phyloP scores from a whole-genome alignment of 2,797 vertebrate genomes.

The Tragopan temminckii region DNA sequence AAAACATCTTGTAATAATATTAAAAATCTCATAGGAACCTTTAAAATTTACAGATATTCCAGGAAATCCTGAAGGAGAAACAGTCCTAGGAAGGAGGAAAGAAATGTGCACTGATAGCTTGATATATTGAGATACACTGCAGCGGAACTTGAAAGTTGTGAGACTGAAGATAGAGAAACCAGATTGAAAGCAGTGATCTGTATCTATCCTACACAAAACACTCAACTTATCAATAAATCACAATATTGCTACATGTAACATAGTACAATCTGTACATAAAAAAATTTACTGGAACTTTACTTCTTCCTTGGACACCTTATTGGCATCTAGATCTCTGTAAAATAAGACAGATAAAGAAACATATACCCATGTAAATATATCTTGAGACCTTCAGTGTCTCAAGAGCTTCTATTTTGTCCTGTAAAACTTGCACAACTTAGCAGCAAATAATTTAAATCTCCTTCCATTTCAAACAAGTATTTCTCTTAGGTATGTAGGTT shows the following conservation, averaged over 20 bases:
- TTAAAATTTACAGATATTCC: background rate
- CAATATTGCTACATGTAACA: background rate
- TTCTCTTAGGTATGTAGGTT: background rate
- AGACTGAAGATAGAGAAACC: background rate
- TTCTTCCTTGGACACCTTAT: background rate
- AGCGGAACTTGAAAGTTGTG: background rate
- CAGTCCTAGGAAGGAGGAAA: background rate
- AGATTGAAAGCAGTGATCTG: background rate
- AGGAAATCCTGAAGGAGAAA: background rate
- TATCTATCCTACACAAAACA: background rate
- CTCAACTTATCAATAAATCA: background rate
- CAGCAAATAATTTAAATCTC: background rate
- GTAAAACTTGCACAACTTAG: background rate
- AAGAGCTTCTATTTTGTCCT: background rate
- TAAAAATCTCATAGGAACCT: fast-evolving
- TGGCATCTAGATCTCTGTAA: background rate
- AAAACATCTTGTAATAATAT: background rate
- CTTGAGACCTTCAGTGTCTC: background rate
- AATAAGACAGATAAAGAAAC: background rate
- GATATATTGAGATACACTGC: background rate
- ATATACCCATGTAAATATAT: background rate
- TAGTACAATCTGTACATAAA: background rate
- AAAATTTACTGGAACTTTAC: background rate
- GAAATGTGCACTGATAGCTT: background rate
- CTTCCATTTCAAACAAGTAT: background rate